Evolutionary conservation across 2,113 vertebrate species (phyloP).

Genomic region (Pipa parva): DNA sequence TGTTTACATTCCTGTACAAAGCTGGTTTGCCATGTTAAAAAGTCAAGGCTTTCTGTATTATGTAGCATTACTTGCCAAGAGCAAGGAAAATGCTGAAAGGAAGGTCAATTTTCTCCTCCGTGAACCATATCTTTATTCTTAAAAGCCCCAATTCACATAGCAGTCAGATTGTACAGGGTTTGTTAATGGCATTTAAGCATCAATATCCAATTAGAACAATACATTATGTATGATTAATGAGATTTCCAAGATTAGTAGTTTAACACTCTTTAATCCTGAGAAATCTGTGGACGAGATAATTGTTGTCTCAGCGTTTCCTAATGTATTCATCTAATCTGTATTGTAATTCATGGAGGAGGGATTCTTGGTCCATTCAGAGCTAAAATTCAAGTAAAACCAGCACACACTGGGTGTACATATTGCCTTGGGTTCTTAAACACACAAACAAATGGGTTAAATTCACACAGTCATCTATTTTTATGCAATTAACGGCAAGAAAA

Average conservation of each 20-base stretch:
- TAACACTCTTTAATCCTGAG: slow-evolving; percentile 38
- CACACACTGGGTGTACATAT: too few species aligned
- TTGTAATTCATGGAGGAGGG: not conserved
- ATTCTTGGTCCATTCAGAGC: not conserved
- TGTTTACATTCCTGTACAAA: slow-evolving; percentile 54
- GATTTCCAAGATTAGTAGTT: slow-evolving; percentile 41
- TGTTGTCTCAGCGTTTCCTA: slow-evolving; percentile 30
- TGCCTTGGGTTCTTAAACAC: too few species aligned
- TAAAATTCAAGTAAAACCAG: too few species aligned
- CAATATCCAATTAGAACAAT: slow-evolving; percentile 43
- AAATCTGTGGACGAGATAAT: slow-evolving; percentile 31
- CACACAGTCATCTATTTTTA: too few species aligned
- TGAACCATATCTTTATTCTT: slow-evolving; percentile 39
- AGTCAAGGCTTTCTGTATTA: slow-evolving; percentile 48
- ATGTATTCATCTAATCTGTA: slow-evolving; percentile 5
- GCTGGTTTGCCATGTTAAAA: slow-evolving; percentile 38
- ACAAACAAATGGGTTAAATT: too few species aligned
- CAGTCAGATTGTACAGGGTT: slow-evolving; percentile 31
- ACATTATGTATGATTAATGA: slow-evolving; percentile 44
- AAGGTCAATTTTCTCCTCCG: slow-evolving; percentile 41
- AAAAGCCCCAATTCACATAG: slow-evolving; percentile 37
- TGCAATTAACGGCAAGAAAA: too few species aligned
- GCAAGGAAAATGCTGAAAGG: slow-evolving; percentile 45
- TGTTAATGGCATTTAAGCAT: slow-evolving; percentile 41
- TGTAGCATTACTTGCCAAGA: slow-evolving; percentile 57